A percentile compares a stretch with the other conserved stretches of the same genome.
phyloP scores from a whole-genome alignment of 1,140 invertebrate genomes.

The Metaphire vulgaris region DNA sequence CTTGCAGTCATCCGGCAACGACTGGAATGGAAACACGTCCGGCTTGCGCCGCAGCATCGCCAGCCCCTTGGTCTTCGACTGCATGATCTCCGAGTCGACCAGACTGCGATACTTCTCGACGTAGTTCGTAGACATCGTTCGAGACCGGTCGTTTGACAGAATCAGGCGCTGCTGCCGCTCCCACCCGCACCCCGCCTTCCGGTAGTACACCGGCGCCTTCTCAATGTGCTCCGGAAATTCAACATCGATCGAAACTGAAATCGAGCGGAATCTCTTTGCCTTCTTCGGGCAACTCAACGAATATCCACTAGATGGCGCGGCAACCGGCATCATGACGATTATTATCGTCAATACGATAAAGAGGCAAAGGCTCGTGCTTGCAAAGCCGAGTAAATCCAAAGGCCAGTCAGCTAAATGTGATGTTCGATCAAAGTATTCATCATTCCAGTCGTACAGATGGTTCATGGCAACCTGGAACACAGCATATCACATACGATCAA shows the following conservation, averaged over 20 bases:
- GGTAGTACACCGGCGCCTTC: neutral
- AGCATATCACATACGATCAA: neutral
- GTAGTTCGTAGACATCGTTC: neutral
- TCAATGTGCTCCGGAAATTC: conserved; percentile 1
- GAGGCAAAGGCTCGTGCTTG: neutral
- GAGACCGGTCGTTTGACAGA: neutral
- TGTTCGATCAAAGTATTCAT: neutral
- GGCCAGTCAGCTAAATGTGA: neutral
- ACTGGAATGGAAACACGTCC: conserved; percentile 37
- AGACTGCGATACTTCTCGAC: neutral
- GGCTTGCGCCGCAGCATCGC: neutral
- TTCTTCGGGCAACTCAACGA: neutral
- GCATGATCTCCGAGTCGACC: neutral
- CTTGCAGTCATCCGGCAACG: conserved; percentile 42
- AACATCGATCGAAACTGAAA: neutral
- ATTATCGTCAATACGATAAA: neutral
- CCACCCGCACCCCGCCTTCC: neutral
- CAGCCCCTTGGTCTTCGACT: neutral
- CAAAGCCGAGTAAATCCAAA: neutral
- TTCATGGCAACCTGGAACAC: neutral
- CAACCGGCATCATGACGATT: neutral
- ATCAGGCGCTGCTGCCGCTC: neutral
- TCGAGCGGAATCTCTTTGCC: conserved; percentile 4
- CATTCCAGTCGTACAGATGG: neutral
- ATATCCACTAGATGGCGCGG: neutral